Conservation (phyloP, 2,113 vertebrate species). For the Eulemur rufifrons region DNA sequence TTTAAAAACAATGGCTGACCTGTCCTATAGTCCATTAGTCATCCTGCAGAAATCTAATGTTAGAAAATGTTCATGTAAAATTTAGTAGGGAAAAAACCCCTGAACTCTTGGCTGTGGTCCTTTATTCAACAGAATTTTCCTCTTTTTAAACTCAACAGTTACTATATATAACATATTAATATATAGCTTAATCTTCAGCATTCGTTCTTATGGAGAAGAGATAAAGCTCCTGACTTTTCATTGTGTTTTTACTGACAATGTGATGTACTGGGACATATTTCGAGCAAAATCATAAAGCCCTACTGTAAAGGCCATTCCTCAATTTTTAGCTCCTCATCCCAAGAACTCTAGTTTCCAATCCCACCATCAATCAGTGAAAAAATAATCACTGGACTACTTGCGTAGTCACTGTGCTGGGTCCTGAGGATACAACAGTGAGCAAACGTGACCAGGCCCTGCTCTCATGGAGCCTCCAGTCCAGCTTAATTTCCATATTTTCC, state of each 20-base stretch:
- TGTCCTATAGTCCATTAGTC: slow-evolving; percentile 43
- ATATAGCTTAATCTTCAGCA: neutral
- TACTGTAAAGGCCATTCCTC: neutral
- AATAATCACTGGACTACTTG: neutral
- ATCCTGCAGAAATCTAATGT: slow-evolving; percentile 50
- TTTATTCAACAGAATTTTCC: slow-evolving; percentile 10
- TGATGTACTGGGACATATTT: neutral
- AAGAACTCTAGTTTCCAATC: neutral
- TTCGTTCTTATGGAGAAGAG: neutral
- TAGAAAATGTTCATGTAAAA: slow-evolving; percentile 58
- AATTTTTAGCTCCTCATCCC: neutral
- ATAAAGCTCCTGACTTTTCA: neutral
- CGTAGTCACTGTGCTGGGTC: neutral
- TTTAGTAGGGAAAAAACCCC: neutral
- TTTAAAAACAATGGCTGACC: slow-evolving; percentile 62
- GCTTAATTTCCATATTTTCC: neutral
- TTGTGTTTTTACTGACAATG: neutral
- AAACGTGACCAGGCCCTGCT: neutral
- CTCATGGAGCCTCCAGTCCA: neutral
- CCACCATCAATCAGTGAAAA: neutral
- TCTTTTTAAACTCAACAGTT: slow-evolving; percentile 38
- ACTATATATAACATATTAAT: neutral
- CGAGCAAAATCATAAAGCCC: neutral
- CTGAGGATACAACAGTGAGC: neutral
- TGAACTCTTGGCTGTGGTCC: slow-evolving; percentile 24